Evolutionary conservation across 2,113 vertebrate genomes (phyloP).

Genomic region (Glaucomys volans): DNA sequence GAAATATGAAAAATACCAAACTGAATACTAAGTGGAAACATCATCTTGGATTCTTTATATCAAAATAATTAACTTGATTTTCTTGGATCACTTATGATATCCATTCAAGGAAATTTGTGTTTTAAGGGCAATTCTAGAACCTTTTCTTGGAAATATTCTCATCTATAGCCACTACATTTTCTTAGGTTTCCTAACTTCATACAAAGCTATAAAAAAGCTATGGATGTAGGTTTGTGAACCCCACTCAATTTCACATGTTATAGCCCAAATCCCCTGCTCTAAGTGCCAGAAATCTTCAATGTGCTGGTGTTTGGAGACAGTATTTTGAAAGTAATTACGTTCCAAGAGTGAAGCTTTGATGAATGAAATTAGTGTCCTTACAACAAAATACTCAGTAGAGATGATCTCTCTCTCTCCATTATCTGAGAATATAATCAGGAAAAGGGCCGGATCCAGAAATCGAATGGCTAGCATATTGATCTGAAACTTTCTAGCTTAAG

Average conservation of each 20-base stretch:
- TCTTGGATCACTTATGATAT: not conserved
- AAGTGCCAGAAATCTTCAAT: no score
- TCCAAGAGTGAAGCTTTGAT: not conserved
- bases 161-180: not conserved
- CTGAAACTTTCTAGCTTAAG: not conserved
- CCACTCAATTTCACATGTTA: not conserved
- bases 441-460: not conserved
- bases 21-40: not conserved
- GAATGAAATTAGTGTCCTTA: not conserved
- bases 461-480: not conserved
- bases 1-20: not conserved
- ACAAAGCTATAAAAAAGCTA: not conserved
- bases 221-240: no score
- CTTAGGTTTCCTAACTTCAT: not conserved
- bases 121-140: not conserved
- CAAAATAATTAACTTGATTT: not conserved
- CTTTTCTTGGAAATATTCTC: not conserved
- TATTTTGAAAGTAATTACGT: not conserved
- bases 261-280: no score
- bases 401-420: not conserved
- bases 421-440: not conserved
- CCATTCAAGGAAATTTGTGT: not conserved
- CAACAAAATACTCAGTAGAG: not conserved
- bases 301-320: not conserved
- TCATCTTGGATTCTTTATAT: not conserved